Evolutionary conservation across 2,888 invertebrate species (phyloP).

Genomic region (Cristatella mucedo): DNA sequence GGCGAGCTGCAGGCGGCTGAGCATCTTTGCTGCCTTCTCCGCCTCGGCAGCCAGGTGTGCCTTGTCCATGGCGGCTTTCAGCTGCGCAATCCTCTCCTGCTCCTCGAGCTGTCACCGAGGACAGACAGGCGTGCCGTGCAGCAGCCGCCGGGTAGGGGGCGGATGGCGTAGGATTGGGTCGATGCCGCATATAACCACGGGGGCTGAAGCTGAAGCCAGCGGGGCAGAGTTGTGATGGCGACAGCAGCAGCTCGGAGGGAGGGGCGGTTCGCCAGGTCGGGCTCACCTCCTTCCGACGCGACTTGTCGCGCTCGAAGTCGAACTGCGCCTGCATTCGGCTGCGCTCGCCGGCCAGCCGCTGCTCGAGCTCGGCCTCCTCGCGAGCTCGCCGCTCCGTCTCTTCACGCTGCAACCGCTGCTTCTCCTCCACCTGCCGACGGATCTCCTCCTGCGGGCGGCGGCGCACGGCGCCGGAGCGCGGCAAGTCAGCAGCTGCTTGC

Average conservation of each 20-base stretch:
- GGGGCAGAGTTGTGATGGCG: no score
- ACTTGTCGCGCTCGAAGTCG: constrained; percentile 50
- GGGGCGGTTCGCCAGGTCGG: no score
- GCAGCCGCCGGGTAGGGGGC: not conserved
- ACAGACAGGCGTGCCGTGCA: not conserved
- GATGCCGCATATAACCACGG: not conserved
- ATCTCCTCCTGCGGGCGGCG: constrained; percentile 20
- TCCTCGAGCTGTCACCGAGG: constrained; percentile 49
- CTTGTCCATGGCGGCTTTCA: constrained; percentile 58
- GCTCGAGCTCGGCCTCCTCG: constrained; percentile 67
- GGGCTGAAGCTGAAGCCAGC: not conserved
- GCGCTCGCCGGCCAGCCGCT: constrained; percentile 55
- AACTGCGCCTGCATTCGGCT: constrained; percentile 51
- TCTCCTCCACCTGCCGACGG: constrained; percentile 54
- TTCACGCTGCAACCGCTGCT: constrained; percentile 55
- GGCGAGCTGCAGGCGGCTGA: constrained; percentile 27
- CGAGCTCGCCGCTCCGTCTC: constrained; percentile 56
- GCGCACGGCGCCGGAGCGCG: no score
- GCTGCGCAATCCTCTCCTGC: constrained; percentile 54
- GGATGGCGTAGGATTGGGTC: not conserved
- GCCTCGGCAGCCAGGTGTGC: constrained; percentile 45
- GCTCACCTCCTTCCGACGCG: not conserved
- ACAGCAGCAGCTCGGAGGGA: no score
- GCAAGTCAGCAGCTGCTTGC: no score
- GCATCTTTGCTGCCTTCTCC: constrained; percentile 23